phyloP scores from a whole-genome alignment of 2,888 invertebrate species.

The Hemistola chrysoprasaria region DNA sequence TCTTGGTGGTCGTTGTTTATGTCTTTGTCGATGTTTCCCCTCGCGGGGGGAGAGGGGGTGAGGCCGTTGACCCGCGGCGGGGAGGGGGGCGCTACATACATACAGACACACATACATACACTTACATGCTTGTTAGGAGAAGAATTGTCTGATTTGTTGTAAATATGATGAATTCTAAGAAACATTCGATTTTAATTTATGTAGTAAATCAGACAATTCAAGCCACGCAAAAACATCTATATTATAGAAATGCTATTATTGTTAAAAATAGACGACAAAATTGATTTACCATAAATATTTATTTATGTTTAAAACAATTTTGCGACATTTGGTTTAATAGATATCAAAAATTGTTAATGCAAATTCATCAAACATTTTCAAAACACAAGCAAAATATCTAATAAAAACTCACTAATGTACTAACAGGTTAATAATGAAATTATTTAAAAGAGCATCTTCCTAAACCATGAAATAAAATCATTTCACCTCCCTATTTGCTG shows the following conservation, averaged over 20 bases:
- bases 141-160: constrained; percentile 9
- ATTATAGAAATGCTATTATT: neutral
- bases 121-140: constrained; percentile 35
- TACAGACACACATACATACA: constrained; percentile 42
- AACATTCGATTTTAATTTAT: neutral
- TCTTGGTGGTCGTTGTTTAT: neutral
- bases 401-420: too few species aligned
- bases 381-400: too few species aligned
- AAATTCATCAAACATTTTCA: too few species aligned
- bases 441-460: constrained; percentile 12
- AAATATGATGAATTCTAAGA: too few species aligned
- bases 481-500: too few species aligned
- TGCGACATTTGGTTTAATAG: too few species aligned
- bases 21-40: too few species aligned
- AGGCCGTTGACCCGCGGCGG: constrained; percentile 46
- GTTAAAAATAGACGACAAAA: too few species aligned
- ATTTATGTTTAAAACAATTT: too few species aligned
- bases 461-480: constrained; percentile 19
- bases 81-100: constrained; percentile 51
- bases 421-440: too few species aligned
- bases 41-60: constrained; percentile 33
- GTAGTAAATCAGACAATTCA: constrained; percentile 12
- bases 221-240: constrained; percentile 4
- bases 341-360: too few species aligned
- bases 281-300: too few species aligned